phyloP scores from a whole-genome alignment of 2,113 vertebrate genomes.

The Myrmecobius fasciatus region DNA sequence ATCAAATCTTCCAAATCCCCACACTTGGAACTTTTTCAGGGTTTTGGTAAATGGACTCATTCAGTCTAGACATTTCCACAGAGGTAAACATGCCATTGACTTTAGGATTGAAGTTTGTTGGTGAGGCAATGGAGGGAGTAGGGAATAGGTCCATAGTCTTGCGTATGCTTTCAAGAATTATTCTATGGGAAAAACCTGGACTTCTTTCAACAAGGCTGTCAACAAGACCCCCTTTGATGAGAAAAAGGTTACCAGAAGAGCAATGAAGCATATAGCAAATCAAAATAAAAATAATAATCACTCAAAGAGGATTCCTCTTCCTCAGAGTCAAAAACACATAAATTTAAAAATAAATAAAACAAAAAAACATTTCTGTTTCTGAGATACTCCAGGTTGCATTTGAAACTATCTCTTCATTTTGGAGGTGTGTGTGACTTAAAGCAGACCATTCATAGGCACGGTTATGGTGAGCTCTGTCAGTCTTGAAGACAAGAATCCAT shows the following conservation, averaged over 20 bases:
- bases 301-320: slow-evolving; percentile 1
- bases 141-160: not conserved
- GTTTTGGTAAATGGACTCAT: not conserved
- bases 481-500: not conserved
- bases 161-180: not conserved
- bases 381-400: not conserved
- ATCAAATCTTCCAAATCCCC: not conserved
- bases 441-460: not conserved
- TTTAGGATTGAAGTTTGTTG: not conserved
- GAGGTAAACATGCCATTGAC: not conserved
- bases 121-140: not conserved
- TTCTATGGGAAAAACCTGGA: not conserved
- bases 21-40: not conserved
- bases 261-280: slow-evolving; percentile 13
- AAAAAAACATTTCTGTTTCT: no score
- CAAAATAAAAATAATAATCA: not conserved
- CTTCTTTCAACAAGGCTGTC: not conserved
- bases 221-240: not conserved
- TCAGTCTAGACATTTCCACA: not conserved
- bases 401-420: not conserved
- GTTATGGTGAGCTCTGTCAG: not conserved
- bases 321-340: not conserved
- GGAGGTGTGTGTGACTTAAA: not conserved
- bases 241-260: slow-evolving; percentile 24
- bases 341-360: not conserved